Conservation (phyloP, 2,797 vertebrate genomes). For the Tangara arthus region DNA sequence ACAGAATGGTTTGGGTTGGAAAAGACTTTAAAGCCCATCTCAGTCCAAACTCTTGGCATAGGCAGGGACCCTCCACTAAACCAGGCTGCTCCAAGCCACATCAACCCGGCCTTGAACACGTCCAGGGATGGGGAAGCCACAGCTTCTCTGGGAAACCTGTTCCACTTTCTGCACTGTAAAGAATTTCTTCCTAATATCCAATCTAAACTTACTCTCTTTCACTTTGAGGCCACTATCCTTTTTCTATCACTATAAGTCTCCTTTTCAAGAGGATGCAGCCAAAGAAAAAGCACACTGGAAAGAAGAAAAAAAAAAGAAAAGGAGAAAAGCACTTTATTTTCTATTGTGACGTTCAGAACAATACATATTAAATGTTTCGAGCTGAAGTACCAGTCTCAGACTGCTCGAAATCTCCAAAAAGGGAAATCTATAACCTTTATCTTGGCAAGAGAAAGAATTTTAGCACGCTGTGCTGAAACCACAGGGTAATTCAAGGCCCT, state of each 20-base stretch:
- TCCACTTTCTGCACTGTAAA: not conserved
- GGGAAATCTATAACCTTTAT: not conserved
- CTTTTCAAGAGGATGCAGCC: not conserved
- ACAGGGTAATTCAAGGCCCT: not conserved
- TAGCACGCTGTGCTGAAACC: not conserved
- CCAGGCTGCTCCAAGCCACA: not conserved
- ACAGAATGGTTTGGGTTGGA: not conserved
- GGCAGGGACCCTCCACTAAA: not conserved
- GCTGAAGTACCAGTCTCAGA: not conserved
- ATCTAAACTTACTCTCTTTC: not conserved
- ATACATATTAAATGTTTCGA: not conserved
- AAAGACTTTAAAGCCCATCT: not conserved
- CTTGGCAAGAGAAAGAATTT: not conserved
- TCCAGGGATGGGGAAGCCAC: not conserved
- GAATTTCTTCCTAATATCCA: not conserved
- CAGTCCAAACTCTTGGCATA: not conserved
- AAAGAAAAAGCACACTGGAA: not conserved
- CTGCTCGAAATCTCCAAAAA: fast-evolving
- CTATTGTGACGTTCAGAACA: not conserved
- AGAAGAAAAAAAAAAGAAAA: fast-evolving
- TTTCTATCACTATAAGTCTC: not conserved
- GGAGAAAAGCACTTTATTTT: not conserved
- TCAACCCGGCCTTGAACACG: not conserved
- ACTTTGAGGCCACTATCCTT: not conserved
- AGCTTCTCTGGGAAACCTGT: not conserved